Percentiles rank a stretch among this genome's conserved stretches.
Conservation (phyloP, 2,888 invertebrate genomes). For the Marasmarcha lunaedactyla region DNA sequence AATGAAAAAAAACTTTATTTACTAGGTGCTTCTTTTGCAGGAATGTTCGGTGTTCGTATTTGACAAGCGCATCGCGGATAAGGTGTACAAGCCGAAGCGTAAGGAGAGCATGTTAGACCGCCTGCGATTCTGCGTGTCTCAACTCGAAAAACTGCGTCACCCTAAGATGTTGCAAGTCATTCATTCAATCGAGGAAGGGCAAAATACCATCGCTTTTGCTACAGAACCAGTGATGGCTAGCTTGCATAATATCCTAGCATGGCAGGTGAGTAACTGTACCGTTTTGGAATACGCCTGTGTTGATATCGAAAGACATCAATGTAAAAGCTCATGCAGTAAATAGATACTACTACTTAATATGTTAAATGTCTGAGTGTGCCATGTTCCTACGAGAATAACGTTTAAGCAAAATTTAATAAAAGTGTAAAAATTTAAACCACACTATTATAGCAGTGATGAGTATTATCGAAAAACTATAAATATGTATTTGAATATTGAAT, state of each 20-base stretch:
- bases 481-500: no score
- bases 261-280: constrained; percentile 73
- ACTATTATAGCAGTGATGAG: no score
- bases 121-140: constrained; percentile 81
- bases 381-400: no score
- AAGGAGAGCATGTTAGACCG: constrained; percentile 94
- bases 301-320: no score
- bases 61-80: constrained; percentile 93
- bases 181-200: constrained; percentile 83
- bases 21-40: constrained; percentile 72
- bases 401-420: no score
- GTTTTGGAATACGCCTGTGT: background rate
- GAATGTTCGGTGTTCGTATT: constrained; percentile 94
- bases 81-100: constrained; percentile 90
- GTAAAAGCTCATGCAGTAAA: no score
- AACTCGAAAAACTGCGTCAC: constrained; percentile 86
- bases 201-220: constrained; percentile 93
- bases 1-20: no score
- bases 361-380: no score
- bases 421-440: no score
- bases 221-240: constrained; percentile 91
- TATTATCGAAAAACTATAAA: no score
- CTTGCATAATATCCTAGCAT: constrained; percentile 89
- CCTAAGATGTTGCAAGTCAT: constrained; percentile 83
- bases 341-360: no score